Conservation (phyloP, 2,113 vertebrate species). For the Notiomystis cincta region DNA sequence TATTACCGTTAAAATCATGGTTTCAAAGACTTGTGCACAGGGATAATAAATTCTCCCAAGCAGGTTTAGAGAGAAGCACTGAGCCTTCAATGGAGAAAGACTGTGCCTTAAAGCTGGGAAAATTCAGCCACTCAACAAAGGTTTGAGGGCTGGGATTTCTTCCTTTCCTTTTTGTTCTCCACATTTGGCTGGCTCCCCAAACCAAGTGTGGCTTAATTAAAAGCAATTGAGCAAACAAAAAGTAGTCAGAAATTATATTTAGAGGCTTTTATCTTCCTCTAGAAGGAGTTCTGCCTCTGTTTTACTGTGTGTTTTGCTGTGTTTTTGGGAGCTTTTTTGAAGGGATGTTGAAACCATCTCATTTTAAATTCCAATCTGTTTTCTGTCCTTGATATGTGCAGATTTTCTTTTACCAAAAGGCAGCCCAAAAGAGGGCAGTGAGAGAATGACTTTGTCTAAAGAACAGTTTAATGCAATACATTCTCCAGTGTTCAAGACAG, state of each 20-base stretch:
- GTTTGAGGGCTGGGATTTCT: background rate
- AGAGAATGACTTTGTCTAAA: background rate
- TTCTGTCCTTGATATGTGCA: background rate
- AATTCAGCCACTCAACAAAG: background rate
- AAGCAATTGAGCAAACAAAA: conserved; percentile 29
- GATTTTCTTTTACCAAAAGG: background rate
- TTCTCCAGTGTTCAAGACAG: background rate
- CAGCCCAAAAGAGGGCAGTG: background rate
- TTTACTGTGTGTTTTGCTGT: background rate
- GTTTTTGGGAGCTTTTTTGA: background rate
- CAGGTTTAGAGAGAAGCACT: conserved; percentile 3
- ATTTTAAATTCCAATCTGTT: background rate
- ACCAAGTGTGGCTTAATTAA: background rate
- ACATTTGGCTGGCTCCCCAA: background rate
- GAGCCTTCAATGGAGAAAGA: background rate
- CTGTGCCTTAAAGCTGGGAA: background rate
- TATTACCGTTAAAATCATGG: conserved; percentile 47
- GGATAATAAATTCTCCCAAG: conserved; percentile 59
- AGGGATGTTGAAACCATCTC: background rate
- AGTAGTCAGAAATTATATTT: background rate
- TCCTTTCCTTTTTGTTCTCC: background rate
- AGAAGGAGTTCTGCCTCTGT: background rate
- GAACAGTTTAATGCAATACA: background rate
- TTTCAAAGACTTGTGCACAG: conserved; percentile 26
- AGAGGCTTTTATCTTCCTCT: background rate